Base-by-base conservation (phyloP, 2,888 invertebrate genomes). In the Ptychoptera albimana region DNA sequence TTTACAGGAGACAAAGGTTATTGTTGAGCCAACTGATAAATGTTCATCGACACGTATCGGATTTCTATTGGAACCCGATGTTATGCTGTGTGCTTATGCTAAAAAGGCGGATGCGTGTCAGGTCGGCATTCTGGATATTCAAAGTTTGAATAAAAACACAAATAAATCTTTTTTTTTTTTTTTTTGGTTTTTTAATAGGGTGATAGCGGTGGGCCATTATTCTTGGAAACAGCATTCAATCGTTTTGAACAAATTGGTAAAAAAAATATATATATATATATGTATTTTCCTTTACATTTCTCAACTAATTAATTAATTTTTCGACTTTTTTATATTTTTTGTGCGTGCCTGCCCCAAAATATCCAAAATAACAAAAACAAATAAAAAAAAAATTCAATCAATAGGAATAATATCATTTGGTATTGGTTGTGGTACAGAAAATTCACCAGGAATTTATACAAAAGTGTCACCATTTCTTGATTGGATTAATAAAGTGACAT, bases 101-200 rank as follows among this genome's bases (percentile, higher is more conserved):
- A 66, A 74, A 60, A 62, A 73, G 49, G 71, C 69, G 43, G 78
- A 78, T 54, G 73, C 77, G 1, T 78, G 78, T 54, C 75, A 77
- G 70, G 77, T 76, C 61, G 12, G 15, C 14, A 29, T n/a, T n/a
- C 8, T 32, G 13, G 11, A 8, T 29, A 30, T 23, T 39, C 29
- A 30, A 5, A 11, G 2, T 9, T 31, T 32, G 29, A 34, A 14
- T 11, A 29, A n/a, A 31, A 32, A 31, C 4, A n/a, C 13, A 41
- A 13, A 29, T 39, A 29, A 6, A 15, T 11, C 13, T 39, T 16
- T 23, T 23, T 23, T 23, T 23, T 3, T 7, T 23, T 23, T 23
- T 23, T 23, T 5, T 23, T 23, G 23, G 10, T 15, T 13, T 39
- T 23, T 39, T 15, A n/a, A 16, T 16, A 46, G 46, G 46, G 46